Evolutionary conservation across 2,113 vertebrate species (phyloP), one percentile per base, ranked within the genome.

Genomic region (Oriolus oriolus): DNA sequence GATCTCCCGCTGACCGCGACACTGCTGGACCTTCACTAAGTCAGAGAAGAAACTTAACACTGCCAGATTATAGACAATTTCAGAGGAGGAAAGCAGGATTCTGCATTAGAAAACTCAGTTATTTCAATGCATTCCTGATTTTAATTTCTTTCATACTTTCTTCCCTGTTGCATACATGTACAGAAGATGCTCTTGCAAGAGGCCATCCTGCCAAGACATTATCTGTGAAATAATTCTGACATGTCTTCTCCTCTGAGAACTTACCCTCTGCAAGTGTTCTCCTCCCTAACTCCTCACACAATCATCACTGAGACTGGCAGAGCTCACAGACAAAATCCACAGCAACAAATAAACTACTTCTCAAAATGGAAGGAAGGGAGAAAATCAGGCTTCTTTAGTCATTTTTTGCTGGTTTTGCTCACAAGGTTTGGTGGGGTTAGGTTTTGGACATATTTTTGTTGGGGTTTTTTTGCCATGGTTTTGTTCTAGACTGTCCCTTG

Each of bases 391-490:
- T 85, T 63, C 4, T 12, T 68, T 44, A 33, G 4, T 31, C 0
- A 1, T 42, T 41, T 41, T 8, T 44, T 81, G 5, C 57, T 45
- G 23, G 10, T 37, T 5, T 49, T 89, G 4, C 52, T 81, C 11
- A 31, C 10, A 39, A 18, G 1, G 2, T 75, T 84, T 59, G 13
- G 13, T 41, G 17, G 9, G 2, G 7, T 56, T 44, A 16, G 8
- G 9, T 49, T 39, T 45, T 11, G 20, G 28, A n/a, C 7, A 16
- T 45, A 44, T 20, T 78, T 44, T 33, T 66, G 4, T 8, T 21
- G 16, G 21, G 8, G 0, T 0, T 9, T 33, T 56, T 22, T 13
- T 49, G n/a, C 24, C 2, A 35, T 50, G 3, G 0, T 27, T 85
- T 80, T 77, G 2, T 24, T 86, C 21, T 50, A 69, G 31, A 60